Percentiles rank a stretch among this genome's conserved stretches.
Conservation (phyloP, 2,113 vertebrate genomes). For the Ceyx cyanopectus region DNA sequence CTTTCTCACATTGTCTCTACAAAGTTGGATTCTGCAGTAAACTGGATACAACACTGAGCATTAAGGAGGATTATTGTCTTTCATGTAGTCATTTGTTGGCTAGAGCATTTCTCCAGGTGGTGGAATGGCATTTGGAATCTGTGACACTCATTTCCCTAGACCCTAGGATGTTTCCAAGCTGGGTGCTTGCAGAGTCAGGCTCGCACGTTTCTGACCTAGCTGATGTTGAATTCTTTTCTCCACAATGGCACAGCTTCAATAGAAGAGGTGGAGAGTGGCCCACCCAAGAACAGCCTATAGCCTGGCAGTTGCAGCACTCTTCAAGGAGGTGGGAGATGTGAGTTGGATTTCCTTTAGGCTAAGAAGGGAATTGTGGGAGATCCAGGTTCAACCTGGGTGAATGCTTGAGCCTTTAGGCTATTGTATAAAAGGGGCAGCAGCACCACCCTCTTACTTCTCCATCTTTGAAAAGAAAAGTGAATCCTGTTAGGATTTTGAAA, state of each 20-base stretch:
- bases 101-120: not conserved
- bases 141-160: not conserved
- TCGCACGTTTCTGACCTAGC: constrained; percentile 49
- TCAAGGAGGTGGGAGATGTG: constrained; percentile 62
- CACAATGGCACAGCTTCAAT: constrained; percentile 64
- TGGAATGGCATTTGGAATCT: not conserved
- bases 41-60: not conserved
- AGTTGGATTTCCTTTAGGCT: constrained; percentile 70
- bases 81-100: not conserved
- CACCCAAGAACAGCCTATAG: constrained; percentile 68
- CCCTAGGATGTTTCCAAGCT: not conserved
- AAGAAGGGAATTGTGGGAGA: constrained; percentile 67
- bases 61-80: not conserved
- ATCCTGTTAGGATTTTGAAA: constrained; percentile 70
- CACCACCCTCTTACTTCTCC: constrained; percentile 72
- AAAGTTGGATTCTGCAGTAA: not conserved
- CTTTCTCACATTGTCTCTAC: not conserved
- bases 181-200: constrained; percentile 28
- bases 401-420: constrained; percentile 63
- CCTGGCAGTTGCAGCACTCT: constrained; percentile 54
- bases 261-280: constrained; percentile 69
- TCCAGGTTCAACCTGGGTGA: constrained; percentile 66
- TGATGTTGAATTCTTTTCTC: constrained; percentile 55
- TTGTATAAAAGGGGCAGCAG: constrained; percentile 71
- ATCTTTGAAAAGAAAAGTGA: constrained; percentile 70